Conservation (phyloP, 2,113 vertebrate species). For the Spea multiplicata region DNA sequence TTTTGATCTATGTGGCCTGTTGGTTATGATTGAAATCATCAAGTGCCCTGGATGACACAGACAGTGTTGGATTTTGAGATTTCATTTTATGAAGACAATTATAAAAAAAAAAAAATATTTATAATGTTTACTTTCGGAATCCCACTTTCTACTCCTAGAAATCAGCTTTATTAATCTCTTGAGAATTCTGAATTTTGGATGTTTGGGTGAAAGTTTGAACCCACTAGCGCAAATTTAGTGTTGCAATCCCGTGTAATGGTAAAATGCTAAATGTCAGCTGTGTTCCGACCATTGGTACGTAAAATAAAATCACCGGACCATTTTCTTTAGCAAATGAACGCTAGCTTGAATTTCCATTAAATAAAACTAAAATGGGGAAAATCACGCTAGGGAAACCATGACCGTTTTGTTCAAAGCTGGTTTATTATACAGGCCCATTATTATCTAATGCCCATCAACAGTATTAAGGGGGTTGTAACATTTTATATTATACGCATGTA, state of each 20-base stretch:
- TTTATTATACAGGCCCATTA: not conserved
- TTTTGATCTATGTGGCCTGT: too few relatives aligned
- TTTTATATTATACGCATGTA: too few relatives aligned
- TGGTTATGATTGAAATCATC: too few relatives aligned
- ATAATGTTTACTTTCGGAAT: too few relatives aligned
- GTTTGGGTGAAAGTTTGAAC: not conserved
- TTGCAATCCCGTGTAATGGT: slow-evolving; percentile 6
- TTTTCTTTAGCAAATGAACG: not conserved
- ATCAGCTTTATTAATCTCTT: not conserved
- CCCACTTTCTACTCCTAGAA: too few relatives aligned
- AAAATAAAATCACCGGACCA: slow-evolving; percentile 23
- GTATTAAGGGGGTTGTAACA: too few relatives aligned
- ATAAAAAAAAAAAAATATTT: too few relatives aligned
- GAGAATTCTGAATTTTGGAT: not conserved
- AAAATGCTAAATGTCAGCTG: slow-evolving; percentile 38
- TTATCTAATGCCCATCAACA: too few relatives aligned
- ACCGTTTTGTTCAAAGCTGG: not conserved
- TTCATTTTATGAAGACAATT: too few relatives aligned
- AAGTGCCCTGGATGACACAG: too few relatives aligned
- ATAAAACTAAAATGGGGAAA: slow-evolving; percentile 1
- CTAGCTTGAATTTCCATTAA: slow-evolving; percentile 18
- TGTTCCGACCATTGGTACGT: slow-evolving; percentile 17
- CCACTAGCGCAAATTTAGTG: not conserved
- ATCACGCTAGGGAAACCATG: slow-evolving; percentile 1
- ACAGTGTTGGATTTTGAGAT: too few relatives aligned